phyloP scores from a whole-genome alignment of 1,140 invertebrate genomes.

The Drosophila fuyamai region DNA sequence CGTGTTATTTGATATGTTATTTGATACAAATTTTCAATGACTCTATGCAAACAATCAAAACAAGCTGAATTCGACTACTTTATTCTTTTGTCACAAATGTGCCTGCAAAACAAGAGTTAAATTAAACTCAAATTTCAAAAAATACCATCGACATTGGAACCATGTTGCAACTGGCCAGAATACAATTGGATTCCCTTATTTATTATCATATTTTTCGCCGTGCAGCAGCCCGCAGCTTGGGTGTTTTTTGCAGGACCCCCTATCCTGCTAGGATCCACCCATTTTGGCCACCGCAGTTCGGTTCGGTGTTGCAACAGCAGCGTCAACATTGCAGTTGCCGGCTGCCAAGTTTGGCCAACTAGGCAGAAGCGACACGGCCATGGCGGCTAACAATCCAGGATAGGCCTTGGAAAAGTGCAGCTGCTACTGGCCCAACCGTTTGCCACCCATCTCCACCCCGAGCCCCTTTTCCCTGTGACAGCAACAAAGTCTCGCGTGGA shows the following conservation, averaged over 20 bases:
- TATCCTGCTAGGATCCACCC: slow-evolving; percentile 1
- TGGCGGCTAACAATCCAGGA: slow-evolving; percentile 66
- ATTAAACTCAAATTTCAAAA: too few species aligned
- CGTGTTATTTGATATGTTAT: too few species aligned
- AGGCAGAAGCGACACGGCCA: slow-evolving; percentile 37
- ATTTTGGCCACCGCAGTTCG: slow-evolving; percentile 13
- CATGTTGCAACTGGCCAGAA: background rate
- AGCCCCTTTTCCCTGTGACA: slow-evolving; percentile 12
- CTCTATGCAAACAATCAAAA: too few species aligned
- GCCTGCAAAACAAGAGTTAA: too few species aligned
- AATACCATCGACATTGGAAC: background rate
- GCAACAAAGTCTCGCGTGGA: slow-evolving; percentile 48
- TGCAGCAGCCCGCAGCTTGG: slow-evolving; percentile 44
- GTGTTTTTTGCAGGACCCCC: slow-evolving; percentile 37
- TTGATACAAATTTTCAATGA: too few species aligned
- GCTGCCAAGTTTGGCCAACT: slow-evolving; percentile 77
- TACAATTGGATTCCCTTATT: background rate
- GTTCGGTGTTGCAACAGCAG: slow-evolving; percentile 61
- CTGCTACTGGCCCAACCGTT: slow-evolving; percentile 10
- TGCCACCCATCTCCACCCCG: background rate
- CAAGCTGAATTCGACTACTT: too few species aligned
- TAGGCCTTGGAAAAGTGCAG: slow-evolving; percentile 70
- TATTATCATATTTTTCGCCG: slow-evolving; percentile 1
- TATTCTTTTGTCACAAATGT: too few species aligned
- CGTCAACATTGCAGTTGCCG: slow-evolving; percentile 77